Evolutionary conservation across 2,113 vertebrate species (phyloP).

Genomic region (Ahaetulla prasina): DNA sequence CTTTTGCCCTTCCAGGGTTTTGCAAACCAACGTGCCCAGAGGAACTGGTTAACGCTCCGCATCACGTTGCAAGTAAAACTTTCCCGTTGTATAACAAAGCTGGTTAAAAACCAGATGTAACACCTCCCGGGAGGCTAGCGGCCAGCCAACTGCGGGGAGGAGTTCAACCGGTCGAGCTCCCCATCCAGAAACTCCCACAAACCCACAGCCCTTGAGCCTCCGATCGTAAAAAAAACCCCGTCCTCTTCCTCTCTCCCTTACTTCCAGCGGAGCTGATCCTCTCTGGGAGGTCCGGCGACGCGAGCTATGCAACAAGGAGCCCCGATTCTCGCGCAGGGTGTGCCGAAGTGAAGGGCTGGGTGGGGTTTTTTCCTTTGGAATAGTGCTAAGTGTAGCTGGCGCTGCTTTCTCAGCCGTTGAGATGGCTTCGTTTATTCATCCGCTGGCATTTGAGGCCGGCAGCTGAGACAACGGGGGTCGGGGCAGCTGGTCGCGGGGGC

Average conservation of each 20-base stretch:
- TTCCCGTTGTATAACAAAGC: background rate
- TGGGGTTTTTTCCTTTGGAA: background rate
- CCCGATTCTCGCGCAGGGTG: background rate
- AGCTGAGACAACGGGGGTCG: conserved; percentile 26
- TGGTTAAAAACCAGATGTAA: background rate
- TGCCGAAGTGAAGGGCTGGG: background rate
- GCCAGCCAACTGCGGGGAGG: background rate
- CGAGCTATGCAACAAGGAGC: background rate
- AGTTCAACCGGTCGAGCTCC: background rate
- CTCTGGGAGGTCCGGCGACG: background rate
- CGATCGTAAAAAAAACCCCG: background rate
- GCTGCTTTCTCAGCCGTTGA: conserved; percentile 11
- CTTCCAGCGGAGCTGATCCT: background rate
- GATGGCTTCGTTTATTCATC: conserved; percentile 20
- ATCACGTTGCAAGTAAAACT: background rate
- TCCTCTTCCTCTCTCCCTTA: background rate
- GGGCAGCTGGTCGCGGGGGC: conserved; percentile 26
- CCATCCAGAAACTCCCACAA: background rate
- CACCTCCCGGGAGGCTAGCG: background rate
- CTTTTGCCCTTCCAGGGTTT: background rate
- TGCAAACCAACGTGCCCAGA: background rate
- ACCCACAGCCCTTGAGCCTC: background rate
- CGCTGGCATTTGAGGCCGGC: conserved; percentile 21
- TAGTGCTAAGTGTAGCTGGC: background rate
- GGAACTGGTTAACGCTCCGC: background rate